Evolutionary conservation across 2,797 vertebrate genomes (phyloP), one percentile per base, ranked within the genome.

Genomic region (Eulemur rubriventer): DNA sequence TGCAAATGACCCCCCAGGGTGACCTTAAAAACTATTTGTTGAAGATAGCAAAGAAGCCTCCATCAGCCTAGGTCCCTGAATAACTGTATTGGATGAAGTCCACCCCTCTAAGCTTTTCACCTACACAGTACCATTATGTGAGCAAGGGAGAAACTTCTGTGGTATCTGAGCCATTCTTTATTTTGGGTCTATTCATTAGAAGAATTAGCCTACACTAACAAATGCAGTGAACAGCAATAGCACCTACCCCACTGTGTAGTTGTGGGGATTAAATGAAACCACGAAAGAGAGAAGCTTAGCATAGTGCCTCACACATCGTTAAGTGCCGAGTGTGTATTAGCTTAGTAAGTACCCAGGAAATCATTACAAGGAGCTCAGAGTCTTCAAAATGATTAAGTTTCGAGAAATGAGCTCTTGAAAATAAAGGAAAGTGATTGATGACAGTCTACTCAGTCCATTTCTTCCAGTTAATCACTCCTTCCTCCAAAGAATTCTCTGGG

Each of bases 391-490:
- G 94, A 94, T 97, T 96, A 92, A 78, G 73, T 94, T 97, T 94
- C 91, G 89, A 97, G 86, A 97, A 92, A 96, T n/a, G 75, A 86
- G 89, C 93, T 97, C 89, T 87, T 95, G 61, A 97, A 97, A 93
- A 93, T 89, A 95, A 96, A 96, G 73, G 70, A 41, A 95, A 89
- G 88, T 96, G 95, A 97, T 73, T 95, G 94, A 97, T 97, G 94
- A 87, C 50, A 63, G 75, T 72, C 91, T 80, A 89, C 75, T 84
- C 76, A 88, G 93, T 81, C 93, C 70, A 92, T 96, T 97, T 97
- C 96, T 96, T 92, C 69, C 85, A 63, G 92, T 80, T 97, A 96
- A 96, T 97, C 95, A 93, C 83, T 95, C 93, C 59, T 93, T 97
- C 95, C 96, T 96, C 83, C 83, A 67, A 92, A 96, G 92, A 78